Conservation (phyloP, 2,113 vertebrate genomes). For the Recurvirostra avosetta region DNA sequence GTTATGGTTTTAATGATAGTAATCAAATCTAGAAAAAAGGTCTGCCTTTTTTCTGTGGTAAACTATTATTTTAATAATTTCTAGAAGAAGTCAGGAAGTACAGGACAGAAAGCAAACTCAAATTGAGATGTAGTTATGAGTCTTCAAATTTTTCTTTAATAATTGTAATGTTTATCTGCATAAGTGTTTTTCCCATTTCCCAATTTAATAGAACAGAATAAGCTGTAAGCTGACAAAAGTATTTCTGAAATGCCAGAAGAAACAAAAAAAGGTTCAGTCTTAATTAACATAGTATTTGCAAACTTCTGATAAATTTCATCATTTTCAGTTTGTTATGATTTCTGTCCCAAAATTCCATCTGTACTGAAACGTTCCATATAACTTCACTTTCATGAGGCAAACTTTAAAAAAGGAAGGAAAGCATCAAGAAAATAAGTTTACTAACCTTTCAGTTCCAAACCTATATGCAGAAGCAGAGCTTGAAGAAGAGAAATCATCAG, state of each 20-base stretch:
- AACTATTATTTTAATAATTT: not conserved
- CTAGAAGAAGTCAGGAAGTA: not conserved
- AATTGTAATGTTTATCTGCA: not conserved
- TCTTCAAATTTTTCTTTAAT: not conserved
- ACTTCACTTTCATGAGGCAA: not conserved
- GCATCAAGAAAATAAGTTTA: not conserved
- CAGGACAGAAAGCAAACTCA: not conserved
- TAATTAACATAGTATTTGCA: not conserved
- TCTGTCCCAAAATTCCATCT: not conserved
- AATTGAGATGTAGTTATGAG: not conserved
- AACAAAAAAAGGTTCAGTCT: not conserved
- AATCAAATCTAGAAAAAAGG: conserved; percentile 24
- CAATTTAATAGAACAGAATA: not conserved
- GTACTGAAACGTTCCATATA: not conserved
- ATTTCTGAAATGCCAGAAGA: not conserved
- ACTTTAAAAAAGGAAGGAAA: not conserved
- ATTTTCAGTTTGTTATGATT: not conserved
- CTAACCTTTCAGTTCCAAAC: not conserved
- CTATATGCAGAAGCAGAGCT: not conserved
- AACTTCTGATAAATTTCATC: not conserved
- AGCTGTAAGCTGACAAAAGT: not conserved
- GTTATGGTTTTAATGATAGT: conserved; percentile 14
- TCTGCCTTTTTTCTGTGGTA: not conserved
- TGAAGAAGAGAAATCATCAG: not conserved
- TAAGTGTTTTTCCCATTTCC: not conserved